Evolutionary conservation across 1,140 invertebrate species (phyloP).

Genomic region (Eriocheir sinensis): DNA sequence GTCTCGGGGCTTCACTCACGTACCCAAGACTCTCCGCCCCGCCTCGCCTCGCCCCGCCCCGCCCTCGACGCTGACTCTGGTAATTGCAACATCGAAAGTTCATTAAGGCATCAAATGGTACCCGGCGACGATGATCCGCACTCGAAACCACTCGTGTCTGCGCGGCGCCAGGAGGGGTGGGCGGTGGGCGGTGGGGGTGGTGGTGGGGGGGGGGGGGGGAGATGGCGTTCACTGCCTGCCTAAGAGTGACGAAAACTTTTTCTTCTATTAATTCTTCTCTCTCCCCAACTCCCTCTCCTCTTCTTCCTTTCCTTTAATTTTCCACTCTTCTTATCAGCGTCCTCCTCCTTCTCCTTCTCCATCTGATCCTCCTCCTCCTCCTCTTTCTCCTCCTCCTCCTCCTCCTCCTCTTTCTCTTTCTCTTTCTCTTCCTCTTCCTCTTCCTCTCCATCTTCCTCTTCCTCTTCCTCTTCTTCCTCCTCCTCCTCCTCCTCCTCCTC

Average conservation of each 20-base stretch:
- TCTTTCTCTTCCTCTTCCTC: no score
- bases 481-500: no score
- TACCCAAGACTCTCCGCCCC: neutral
- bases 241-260: no score
- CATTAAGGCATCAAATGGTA: conserved; percentile 24
- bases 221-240: neutral
- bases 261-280: no score
- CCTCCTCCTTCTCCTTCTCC: neutral
- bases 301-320: neutral
- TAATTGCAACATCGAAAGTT: conserved; percentile 25
- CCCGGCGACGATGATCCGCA: neutral
- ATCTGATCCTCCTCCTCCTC: neutral
- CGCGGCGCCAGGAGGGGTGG: no score
- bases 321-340: no score
- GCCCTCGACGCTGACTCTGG: neutral
- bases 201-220: no score
- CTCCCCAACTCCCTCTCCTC: neutral
- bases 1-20: neutral
- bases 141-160: conserved; percentile 11
- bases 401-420: no score
- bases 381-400: no score
- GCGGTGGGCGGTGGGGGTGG: no score
- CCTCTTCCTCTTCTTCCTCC: no score
- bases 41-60: neutral
- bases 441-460: neutral